phyloP scores from a whole-genome alignment of 2,113 vertebrate species.

The Fukomys damarensis region DNA sequence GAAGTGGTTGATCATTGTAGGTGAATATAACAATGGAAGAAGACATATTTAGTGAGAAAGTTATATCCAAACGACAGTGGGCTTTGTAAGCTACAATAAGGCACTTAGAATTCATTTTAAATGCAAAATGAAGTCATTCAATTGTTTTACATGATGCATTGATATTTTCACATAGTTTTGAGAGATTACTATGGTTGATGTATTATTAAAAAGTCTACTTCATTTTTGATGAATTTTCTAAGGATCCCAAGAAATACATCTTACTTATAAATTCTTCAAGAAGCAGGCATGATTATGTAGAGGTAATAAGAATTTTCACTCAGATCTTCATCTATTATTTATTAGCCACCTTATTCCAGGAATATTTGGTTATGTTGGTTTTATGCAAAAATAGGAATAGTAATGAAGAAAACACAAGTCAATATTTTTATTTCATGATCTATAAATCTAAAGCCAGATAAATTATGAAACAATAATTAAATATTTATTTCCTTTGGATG shows the following conservation, averaged over 20 bases:
- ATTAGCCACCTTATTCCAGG: neutral
- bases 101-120: neutral
- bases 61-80: neutral
- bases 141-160: neutral
- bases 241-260: neutral
- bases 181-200: neutral
- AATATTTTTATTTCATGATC: neutral
- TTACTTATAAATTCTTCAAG: slow-evolving; percentile 17
- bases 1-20: neutral
- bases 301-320: neutral
- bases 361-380: slow-evolving; percentile 10
- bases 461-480: neutral
- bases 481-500: neutral
- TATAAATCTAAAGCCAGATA: neutral
- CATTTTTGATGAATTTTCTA: neutral
- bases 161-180: neutral
- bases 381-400: neutral
- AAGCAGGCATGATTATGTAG: neutral
- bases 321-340: slow-evolving; percentile 36
- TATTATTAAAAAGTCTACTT: neutral
- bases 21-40: neutral
- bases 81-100: neutral
- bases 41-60: neutral
- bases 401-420: slow-evolving; percentile 1
- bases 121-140: neutral